These are phyloP conservation scores for Palythoa heliodiscus DNA, from an alignment of 92 coral and sea anemone species.

Conservation along the genomic window DNA sequence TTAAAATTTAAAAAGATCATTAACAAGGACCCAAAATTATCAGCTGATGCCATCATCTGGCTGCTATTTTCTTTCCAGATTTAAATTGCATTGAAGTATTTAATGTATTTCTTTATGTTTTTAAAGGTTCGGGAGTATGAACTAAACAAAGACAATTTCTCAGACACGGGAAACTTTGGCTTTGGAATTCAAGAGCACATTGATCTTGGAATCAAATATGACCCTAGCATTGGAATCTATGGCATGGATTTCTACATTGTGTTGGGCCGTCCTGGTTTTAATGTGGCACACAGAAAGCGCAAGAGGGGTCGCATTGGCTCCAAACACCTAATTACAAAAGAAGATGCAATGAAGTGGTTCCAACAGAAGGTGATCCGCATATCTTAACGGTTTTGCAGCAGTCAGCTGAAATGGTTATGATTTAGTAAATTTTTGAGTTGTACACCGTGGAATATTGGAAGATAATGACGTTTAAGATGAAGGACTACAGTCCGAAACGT, in stretches of 20 bases:
- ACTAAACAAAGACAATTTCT: slow-evolving; percentile 85
- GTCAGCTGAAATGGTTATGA: no score
- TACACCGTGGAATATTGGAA: no score
- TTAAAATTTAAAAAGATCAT: no score
- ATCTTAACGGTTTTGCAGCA: no score
- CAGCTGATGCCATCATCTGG: no score
- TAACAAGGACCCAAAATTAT: no score
- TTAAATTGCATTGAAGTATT: neutral
- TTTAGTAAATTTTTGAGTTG: no score
- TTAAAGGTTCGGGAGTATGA: slow-evolving; percentile 74
- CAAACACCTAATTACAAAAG: slow-evolving; percentile 86
- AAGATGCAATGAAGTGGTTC: slow-evolving; percentile 99
- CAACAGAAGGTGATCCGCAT: slow-evolving; percentile 83
- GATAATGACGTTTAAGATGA: no score
- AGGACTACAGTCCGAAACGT: no score
- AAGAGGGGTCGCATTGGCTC: slow-evolving; percentile 77
- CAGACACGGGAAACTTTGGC: slow-evolving; percentile 97
- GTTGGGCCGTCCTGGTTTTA: slow-evolving; percentile 90
- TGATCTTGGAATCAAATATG: slow-evolving; percentile 99
- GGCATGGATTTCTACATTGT: slow-evolving; percentile 99
- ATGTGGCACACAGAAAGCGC: slow-evolving; percentile 85
- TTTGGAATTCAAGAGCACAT: slow-evolving; percentile 99
- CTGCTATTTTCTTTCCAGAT: no score
- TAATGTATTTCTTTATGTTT: neutral
- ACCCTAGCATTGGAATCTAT: slow-evolving; percentile 96